Evolutionary conservation across 1,140 invertebrate genomes (phyloP).

Genomic region (Sinella curviseta): DNA sequence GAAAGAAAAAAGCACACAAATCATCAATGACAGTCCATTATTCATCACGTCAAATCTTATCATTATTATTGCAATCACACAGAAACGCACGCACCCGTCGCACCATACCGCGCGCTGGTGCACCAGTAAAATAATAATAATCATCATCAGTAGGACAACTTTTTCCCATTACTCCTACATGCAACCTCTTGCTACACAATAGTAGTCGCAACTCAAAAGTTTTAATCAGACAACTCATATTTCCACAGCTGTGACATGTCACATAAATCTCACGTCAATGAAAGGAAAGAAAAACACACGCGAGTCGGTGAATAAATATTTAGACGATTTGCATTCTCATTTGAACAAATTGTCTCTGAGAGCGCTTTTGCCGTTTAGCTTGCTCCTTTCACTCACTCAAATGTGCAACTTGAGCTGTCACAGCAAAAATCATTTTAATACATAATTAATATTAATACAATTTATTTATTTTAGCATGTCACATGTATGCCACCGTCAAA

Average conservation of each 20-base stretch:
- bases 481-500: no score
- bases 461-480: no score
- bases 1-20: background rate
- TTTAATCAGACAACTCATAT: background rate
- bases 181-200: background rate
- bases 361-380: no score
- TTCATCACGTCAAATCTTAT: background rate
- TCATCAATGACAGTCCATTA: conserved; percentile 4
- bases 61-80: background rate
- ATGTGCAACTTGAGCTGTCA: no score
- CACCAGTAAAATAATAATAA: background rate
- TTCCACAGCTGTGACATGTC: background rate
- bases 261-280: background rate
- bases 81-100: background rate
- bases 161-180: background rate
- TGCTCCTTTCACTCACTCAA: no score
- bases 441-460: no score
- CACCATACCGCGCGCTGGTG: background rate
- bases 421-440: no score
- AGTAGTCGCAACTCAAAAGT: background rate
- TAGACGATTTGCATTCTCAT: background rate
- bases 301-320: background rate
- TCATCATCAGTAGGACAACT: background rate
- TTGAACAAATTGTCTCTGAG: no score
- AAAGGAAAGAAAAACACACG: background rate